Conservation (phyloP, 2,113 vertebrate genomes). For the Mobula hypostoma region DNA sequence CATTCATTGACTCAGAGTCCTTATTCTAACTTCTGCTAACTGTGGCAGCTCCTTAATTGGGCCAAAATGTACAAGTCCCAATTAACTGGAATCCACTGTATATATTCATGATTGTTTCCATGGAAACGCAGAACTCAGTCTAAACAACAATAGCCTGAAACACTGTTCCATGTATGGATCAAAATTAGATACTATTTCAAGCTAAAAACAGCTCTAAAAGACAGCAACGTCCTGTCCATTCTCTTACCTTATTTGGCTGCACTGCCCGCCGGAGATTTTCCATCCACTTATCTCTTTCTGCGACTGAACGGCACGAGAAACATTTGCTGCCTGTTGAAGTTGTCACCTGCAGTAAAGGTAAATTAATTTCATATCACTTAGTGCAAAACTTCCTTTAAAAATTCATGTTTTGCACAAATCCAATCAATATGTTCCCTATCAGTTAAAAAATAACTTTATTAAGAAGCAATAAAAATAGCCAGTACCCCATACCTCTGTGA, state of each 20-base stretch:
- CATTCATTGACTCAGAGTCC: too few species aligned
- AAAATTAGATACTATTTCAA: neutral
- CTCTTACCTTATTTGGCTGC: slow-evolving; percentile 89
- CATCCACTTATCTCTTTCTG: slow-evolving; percentile 99
- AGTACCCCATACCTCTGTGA: neutral
- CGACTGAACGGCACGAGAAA: slow-evolving; percentile 93
- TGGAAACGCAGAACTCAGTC: neutral
- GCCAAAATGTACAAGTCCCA: too few species aligned
- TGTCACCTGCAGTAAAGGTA: slow-evolving; percentile 69
- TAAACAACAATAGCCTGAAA: neutral
- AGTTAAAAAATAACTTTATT: slow-evolving; percentile 1
- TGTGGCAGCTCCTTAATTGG: too few species aligned
- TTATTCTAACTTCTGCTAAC: too few species aligned
- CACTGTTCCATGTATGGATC: neutral
- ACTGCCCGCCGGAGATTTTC: slow-evolving; percentile 93
- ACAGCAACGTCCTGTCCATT: slow-evolving; percentile 29
- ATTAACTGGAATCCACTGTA: too few species aligned
- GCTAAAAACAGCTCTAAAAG: neutral
- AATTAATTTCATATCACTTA: slow-evolving; percentile 6
- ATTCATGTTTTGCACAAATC: neutral
- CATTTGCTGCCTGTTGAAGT: slow-evolving; percentile 95
- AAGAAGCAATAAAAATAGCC: neutral
- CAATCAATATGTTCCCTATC: neutral
- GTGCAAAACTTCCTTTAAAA: too few species aligned
- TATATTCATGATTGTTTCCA: neutral